Conservation (phyloP, 2,888 invertebrate genomes). For the Tetragonula carbonaria region DNA sequence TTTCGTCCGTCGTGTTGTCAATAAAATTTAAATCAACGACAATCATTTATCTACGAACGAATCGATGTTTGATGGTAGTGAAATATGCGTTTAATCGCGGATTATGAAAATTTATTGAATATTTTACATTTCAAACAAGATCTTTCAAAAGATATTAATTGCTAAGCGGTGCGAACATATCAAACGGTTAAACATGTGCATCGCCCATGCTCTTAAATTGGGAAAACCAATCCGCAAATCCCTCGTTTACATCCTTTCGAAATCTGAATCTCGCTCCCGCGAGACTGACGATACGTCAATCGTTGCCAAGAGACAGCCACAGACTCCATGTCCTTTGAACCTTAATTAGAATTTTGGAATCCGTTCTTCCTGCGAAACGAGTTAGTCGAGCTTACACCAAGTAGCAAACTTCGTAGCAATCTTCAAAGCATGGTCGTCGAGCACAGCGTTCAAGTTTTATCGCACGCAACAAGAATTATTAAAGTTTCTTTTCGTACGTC, state of each 20-base stretch:
- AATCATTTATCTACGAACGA: not conserved
- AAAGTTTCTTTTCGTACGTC: no score
- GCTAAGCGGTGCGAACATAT: not conserved
- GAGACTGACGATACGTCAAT: slow-evolving; percentile 3
- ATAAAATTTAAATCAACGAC: not conserved
- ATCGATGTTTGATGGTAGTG: no score
- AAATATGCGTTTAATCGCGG: no score
- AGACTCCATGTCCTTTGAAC: not conserved
- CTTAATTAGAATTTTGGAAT: slow-evolving; percentile 6
- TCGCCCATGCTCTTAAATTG: slow-evolving; percentile 3
- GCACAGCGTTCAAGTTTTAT: no score
- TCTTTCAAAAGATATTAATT: not conserved
- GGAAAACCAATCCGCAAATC: slow-evolving; percentile 7
- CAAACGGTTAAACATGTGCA: not conserved
- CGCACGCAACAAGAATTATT: no score
- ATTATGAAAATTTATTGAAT: no score
- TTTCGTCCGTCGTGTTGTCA: not conserved
- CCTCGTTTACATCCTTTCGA: slow-evolving; percentile 12
- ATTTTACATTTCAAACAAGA: not conserved
- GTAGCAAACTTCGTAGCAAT: not conserved
- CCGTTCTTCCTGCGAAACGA: not conserved
- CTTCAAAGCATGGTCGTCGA: not conserved
- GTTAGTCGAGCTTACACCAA: no score
- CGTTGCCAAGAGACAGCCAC: not conserved
- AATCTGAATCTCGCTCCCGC: not conserved